These are phyloP conservation scores for Microcebus lehilahytsara DNA, from an alignment of 2,113 vertebrate species.

Conservation along the genomic window DNA sequence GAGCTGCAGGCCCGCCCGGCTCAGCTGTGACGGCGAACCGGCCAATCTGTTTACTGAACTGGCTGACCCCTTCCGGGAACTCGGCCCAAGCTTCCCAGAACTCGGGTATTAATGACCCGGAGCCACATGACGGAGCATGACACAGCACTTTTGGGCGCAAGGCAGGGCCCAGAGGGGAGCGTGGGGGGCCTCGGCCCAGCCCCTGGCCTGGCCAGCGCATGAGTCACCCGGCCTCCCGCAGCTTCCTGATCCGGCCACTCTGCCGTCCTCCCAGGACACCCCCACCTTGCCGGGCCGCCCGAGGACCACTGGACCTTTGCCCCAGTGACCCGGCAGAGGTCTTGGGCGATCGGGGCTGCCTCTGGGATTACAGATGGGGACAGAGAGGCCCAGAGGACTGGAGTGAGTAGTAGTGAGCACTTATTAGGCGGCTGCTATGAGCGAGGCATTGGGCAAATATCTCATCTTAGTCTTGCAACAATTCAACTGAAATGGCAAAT, in stretches of 20 bases:
- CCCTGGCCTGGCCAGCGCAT: slow-evolving; percentile 51
- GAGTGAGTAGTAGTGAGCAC: not conserved
- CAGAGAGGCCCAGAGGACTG: not conserved
- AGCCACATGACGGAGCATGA: slow-evolving; percentile 82
- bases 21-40: slow-evolving; percentile 72
- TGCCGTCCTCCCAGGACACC: accelerated
- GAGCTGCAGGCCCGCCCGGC: slow-evolving; percentile 31
- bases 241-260: not conserved
- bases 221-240: slow-evolving; percentile 64
- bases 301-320: slow-evolving; percentile 33
- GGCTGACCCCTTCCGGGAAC: slow-evolving; percentile 88
- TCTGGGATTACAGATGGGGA: not conserved
- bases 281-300: not conserved
- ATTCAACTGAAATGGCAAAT: not conserved
- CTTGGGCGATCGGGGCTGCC: not conserved
- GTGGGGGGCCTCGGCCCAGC: slow-evolving; percentile 70
- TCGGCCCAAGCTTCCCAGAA: slow-evolving; percentile 88
- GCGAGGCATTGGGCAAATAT: accelerated
- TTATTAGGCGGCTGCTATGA: not conserved
- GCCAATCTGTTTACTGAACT: slow-evolving; percentile 90
- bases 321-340: slow-evolving; percentile 25
- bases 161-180: slow-evolving; percentile 67
- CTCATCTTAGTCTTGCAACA: accelerated
- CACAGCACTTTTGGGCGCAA: slow-evolving; percentile 85
- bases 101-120: slow-evolving; percentile 86